Percentiles rank a stretch among this genome's conserved stretches.
Evolutionary conservation across 1,140 invertebrate species (phyloP).

Genomic region (Orius insidiosus): DNA sequence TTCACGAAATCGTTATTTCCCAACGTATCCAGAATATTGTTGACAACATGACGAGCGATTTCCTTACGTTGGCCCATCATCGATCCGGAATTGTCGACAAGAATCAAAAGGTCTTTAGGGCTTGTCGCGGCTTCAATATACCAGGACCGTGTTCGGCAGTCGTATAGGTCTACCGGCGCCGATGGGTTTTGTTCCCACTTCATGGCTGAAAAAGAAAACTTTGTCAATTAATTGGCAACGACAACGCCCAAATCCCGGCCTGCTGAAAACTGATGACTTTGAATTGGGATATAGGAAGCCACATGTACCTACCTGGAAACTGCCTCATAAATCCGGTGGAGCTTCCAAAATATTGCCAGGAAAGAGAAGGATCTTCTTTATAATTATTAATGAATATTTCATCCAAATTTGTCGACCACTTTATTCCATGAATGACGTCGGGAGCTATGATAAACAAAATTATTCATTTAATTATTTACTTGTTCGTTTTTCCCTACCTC

Average conservation of each 20-base stretch:
- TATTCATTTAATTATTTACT: too few species aligned
- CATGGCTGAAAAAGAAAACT: constrained; percentile 31
- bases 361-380: constrained; percentile 67
- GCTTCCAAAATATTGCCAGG: constrained; percentile 96
- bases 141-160: constrained; percentile 76
- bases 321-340: constrained; percentile 88
- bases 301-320: constrained; percentile 80
- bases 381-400: constrained; percentile 77
- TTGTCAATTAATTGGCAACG: constrained; percentile 4
- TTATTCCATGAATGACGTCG: constrained; percentile 35
- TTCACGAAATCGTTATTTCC: constrained; percentile 98
- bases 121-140: constrained; percentile 94
- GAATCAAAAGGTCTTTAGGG: constrained; percentile 85
- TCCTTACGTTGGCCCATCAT: constrained; percentile 88
- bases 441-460: constrained; percentile 25
- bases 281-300: too few species aligned
- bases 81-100: constrained; percentile 88
- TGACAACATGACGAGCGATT: constrained; percentile 86
- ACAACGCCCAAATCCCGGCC: too few species aligned
- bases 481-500: constrained; percentile 43
- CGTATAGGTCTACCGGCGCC: constrained; percentile 64
- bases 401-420: constrained; percentile 72
- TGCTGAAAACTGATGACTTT: too few species aligned
- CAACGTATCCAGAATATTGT: constrained; percentile 89
- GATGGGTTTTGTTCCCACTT: constrained; percentile 34